Evolutionary conservation across 2,888 invertebrate species (phyloP).

Genomic region (Rhagium mordax): DNA sequence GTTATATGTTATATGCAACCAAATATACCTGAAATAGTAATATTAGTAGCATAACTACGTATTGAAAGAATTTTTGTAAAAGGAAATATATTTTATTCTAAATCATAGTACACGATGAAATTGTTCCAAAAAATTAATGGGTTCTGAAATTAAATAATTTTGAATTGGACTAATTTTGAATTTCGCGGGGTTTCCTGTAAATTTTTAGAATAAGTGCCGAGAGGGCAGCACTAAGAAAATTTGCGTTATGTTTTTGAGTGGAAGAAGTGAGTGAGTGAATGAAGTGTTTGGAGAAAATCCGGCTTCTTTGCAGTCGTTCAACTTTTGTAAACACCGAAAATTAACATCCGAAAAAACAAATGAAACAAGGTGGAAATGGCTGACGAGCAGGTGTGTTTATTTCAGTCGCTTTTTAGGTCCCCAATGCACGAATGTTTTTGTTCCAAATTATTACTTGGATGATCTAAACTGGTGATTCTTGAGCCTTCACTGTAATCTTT

Average conservation of each 20-base stretch:
- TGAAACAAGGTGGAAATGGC: constrained; percentile 78
- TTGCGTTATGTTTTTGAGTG: constrained; percentile 59
- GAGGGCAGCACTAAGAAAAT: constrained; percentile 47
- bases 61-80: neutral
- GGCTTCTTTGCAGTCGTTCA: constrained; percentile 43
- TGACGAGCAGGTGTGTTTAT: constrained; percentile 83
- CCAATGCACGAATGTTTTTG: neutral
- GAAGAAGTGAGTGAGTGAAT: constrained; percentile 48
- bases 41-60: neutral
- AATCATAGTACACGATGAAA: neutral
- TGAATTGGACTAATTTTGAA: constrained; percentile 1
- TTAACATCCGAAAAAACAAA: constrained; percentile 60
- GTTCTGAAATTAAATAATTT: neutral
- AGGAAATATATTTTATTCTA: neutral
- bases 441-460: constrained; percentile 13
- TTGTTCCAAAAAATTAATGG: neutral
- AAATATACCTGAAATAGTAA: neutral
- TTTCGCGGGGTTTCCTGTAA: constrained; percentile 7
- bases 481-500: constrained; percentile 15
- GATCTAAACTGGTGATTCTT: constrained; percentile 23
- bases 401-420: constrained; percentile 41
- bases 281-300: constrained; percentile 49
- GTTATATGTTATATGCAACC: neutral
- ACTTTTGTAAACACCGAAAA: constrained; percentile 37
- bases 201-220: neutral